Percentiles rank a stretch among this genome's conserved stretches.
Conservation (phyloP, 2,797 vertebrate species). For the Alcedo atthis region DNA sequence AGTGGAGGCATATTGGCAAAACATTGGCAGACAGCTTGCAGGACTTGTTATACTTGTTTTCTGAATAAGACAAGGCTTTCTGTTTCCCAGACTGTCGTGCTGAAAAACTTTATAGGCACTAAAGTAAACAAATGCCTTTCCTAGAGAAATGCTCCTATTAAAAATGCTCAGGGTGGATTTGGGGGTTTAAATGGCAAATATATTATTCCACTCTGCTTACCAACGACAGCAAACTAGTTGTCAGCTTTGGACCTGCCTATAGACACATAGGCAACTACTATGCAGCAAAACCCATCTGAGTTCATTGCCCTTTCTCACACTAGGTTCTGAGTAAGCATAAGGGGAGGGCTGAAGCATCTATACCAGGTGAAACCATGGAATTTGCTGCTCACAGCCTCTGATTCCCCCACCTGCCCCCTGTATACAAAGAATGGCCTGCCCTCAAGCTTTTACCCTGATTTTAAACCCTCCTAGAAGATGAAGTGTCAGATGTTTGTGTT, state of each 20-base stretch:
- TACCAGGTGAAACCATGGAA: neutral
- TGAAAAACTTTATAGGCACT: constrained; percentile 1
- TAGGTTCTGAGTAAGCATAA: neutral
- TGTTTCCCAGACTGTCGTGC: constrained; percentile 4
- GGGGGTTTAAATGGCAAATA: neutral
- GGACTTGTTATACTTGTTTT: constrained; percentile 54
- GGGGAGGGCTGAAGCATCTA: neutral
- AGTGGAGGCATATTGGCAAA: constrained; percentile 20
- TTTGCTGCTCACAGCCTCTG: neutral
- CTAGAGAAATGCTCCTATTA: constrained; percentile 28
- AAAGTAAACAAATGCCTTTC: constrained; percentile 51
- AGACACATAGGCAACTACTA: neutral
- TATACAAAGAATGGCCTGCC: neutral
- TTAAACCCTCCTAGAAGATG: neutral
- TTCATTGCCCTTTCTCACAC: neutral
- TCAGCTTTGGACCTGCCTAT: neutral
- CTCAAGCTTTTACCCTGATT: neutral
- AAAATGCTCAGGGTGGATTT: neutral
- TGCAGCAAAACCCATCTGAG: neutral
- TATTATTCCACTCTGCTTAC: neutral
- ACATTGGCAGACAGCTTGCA: constrained; percentile 20
- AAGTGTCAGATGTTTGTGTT: neutral
- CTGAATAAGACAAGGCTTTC: neutral
- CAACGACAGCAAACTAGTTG: neutral
- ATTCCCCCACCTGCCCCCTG: fast-evolving